Conservation (phyloP, 2,888 invertebrate genomes). For the Drosophila anceps region DNA sequence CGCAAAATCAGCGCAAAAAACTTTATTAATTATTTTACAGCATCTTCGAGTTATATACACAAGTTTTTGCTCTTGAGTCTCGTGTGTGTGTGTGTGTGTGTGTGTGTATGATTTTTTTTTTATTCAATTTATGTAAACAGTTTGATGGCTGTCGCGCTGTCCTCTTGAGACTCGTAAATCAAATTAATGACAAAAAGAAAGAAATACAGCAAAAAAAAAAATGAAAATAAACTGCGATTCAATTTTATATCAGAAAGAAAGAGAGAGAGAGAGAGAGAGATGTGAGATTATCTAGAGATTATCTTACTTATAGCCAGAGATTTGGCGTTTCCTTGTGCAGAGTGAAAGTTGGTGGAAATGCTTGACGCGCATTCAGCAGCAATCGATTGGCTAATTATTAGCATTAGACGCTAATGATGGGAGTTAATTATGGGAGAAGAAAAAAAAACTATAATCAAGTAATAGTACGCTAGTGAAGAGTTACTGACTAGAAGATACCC, state of each 20-base stretch:
- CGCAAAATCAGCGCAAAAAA: constrained; percentile 78
- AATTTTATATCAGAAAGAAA: neutral
- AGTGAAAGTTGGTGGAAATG: constrained; percentile 18
- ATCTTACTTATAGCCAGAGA: neutral
- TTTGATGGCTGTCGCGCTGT: constrained; percentile 64
- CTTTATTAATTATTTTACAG: constrained; percentile 81
- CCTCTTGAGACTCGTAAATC: constrained; percentile 72
- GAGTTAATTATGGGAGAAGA: neutral
- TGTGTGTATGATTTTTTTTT: constrained; percentile 58
- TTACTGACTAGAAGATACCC: neutral
- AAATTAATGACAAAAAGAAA: constrained; percentile 75
- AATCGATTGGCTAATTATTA: constrained; percentile 7
- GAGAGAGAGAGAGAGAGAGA: neutral
- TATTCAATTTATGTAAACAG: constrained; percentile 81
- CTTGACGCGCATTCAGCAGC: neutral
- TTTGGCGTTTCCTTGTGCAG: constrained; percentile 8
- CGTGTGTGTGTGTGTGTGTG: constrained; percentile 24
- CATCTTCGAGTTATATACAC: constrained; percentile 53
- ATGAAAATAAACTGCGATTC: constrained; percentile 13
- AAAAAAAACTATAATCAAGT: neutral
- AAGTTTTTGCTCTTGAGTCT: constrained; percentile 45
- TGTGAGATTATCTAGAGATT: neutral
- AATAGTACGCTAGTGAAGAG: neutral
- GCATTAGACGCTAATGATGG: neutral
- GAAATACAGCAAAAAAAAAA: constrained; percentile 23